Evolutionary conservation across 1,140 invertebrate genomes (phyloP), one percentile per base, ranked within the genome.

Genomic region (Drosophila oshimai): DNA sequence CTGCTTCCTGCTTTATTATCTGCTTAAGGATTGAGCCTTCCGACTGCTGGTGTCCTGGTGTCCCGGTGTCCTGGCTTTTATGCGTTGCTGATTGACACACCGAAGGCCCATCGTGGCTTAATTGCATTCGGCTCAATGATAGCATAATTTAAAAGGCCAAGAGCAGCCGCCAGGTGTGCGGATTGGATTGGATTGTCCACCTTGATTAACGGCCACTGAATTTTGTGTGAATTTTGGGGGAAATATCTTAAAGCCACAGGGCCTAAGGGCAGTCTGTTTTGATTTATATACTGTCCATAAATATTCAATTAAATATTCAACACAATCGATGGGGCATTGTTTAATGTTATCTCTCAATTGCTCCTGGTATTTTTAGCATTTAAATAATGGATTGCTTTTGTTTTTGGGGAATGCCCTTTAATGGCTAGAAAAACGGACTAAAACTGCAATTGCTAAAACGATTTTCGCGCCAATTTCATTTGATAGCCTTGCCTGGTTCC

Each of bases 91-190:
- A 86, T 87, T 86, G 81, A 86, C 81, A 86, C 76, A 81, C 81
- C 76, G 81, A 76, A 69, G 67, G 72, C 81, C 58, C 78, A 74
- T 74, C 81, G 83, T 64, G 72, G 61, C 76, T 86, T 86, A 86
- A 86, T 86, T 86, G 76, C 81, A 87, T 86, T 86, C 79, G 44
- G 81, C 68, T 69, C 81, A 87, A 86, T 87, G 81, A 86, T 86
- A 86, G 87, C 81, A 87, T 87, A 81, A 86, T 86, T 86, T 86
- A 86, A 86, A 84, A 51, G 74, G 65, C 71, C 75, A 67, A 64
- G 64, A 54, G 44, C 31, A 50, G 37, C 22, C 42, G 31, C 29
- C 58, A 64, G 61, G 41, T 62, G 61, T 28, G 18, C 41, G 37
- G 36, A 49, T 51, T 49, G 72, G 61, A 22, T 13, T 37, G 37